Evolutionary conservation across 2,113 vertebrate genomes (phyloP).

Genomic region (Ariopsis seemanni): DNA sequence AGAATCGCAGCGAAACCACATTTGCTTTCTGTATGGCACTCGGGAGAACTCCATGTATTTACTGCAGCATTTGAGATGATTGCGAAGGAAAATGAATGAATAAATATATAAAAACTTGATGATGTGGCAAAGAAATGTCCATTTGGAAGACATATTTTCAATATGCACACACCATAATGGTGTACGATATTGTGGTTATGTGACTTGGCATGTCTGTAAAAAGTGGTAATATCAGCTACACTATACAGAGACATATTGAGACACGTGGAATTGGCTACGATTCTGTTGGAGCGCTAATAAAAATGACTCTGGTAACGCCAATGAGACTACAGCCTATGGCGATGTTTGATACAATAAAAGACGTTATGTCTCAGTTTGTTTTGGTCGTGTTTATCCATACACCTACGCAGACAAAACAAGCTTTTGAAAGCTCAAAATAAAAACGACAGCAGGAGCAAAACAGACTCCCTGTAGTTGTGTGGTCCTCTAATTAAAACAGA

Average conservation of each 20-base stretch:
- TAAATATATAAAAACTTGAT: constrained; percentile 20
- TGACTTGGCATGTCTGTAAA: background rate
- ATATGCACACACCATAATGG: background rate
- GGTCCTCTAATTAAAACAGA: constrained; percentile 7
- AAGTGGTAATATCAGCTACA: background rate
- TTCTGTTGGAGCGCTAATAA: background rate
- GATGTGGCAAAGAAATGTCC: background rate
- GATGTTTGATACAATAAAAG: background rate
- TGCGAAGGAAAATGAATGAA: constrained; percentile 16
- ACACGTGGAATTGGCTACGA: background rate
- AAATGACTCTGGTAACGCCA: background rate
- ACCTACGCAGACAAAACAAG: constrained; percentile 13
- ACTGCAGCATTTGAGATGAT: background rate
- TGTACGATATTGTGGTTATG: background rate
- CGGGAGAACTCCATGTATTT: background rate
- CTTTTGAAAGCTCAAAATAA: background rate
- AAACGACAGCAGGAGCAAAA: background rate
- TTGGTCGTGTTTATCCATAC: background rate
- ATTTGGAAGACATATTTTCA: constrained; percentile 11
- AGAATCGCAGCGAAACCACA: constrained; percentile 18
- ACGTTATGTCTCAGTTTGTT: background rate
- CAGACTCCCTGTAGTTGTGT: background rate
- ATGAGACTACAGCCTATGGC: background rate
- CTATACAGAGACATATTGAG: background rate
- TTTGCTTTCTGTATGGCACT: constrained; percentile 19